Evolutionary conservation across 2,797 vertebrate genomes (phyloP).

Genomic region (Poeciliopsis presidionis): DNA sequence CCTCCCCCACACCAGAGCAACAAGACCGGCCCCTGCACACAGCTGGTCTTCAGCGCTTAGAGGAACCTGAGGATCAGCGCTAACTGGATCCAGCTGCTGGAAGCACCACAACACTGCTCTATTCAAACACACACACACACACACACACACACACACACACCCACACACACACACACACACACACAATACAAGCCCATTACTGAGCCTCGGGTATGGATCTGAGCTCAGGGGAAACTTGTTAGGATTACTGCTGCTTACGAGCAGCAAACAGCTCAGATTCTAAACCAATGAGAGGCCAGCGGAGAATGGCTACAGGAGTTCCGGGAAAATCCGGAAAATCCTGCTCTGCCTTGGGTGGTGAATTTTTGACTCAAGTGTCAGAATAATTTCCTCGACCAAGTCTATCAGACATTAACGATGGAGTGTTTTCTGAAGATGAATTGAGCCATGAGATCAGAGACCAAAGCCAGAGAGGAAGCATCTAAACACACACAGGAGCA

Average conservation of each 20-base stretch:
- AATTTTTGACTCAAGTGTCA: neutral
- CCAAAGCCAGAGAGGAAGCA: neutral
- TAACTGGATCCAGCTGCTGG: constrained; percentile 82
- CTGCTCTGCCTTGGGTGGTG: neutral
- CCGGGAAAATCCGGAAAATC: neutral
- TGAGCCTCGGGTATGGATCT: constrained; percentile 66
- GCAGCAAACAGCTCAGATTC: constrained; percentile 3
- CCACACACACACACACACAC: no score
- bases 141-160: no score
- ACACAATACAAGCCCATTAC: constrained; percentile 64
- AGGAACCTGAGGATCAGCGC: constrained; percentile 74
- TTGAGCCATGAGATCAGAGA: neutral
- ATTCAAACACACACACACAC: neutral
- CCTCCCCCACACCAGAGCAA: constrained; percentile 2
- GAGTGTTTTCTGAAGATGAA: neutral
- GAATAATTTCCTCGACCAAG: neutral
- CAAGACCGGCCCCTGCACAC: constrained; percentile 15
- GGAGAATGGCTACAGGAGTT: neutral
- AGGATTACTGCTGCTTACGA: constrained; percentile 42
- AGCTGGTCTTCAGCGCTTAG: constrained; percentile 52
- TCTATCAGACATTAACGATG: neutral
- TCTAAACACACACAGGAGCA: neutral
- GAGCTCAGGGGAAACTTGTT: constrained; percentile 50
- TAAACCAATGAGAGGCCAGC: neutral
- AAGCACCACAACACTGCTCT: constrained; percentile 71